Base-by-base conservation (phyloP, 2,888 invertebrate species). In the Acanthopleura granulata region DNA sequence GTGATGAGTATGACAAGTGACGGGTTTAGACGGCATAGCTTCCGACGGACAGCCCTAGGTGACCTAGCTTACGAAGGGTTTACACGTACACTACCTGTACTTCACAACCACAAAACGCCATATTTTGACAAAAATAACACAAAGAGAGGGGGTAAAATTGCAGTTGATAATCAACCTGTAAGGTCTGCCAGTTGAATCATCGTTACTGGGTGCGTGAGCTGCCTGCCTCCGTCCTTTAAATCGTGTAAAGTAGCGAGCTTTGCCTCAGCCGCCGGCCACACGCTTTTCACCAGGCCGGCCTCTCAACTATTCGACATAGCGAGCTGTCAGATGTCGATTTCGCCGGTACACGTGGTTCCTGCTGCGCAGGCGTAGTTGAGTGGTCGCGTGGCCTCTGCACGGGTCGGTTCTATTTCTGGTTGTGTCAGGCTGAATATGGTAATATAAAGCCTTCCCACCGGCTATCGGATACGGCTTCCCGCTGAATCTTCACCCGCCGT, bases 341-440 rank as follows among this genome's bases (percentile, higher is more conserved):
- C 66, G 66, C 66, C 66, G 66, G 66, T 66, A 66, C 66, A 66
- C 66, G 66, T 66, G 66, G 66, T 66, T 66, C 66, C 66, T 66
- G 29, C 66, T 27, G 66, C 29, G 29, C 66, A 22, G 18, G 66
- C 66, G 66, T 25, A 27, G 29, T 66, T 22, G 15, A 27, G 66
- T 66, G 66, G 66, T 66, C 66, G 66, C 66, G 66, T 66, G 66
- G 66, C 66, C 25, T 27, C 25, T 66, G 25, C 16, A 15, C 66
- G 66, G 16, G 29, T 66, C 66, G 29, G 29, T 57, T 66, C 66
- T 66, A 66, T 66, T 66, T 66, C 29, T 6, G 66, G 22, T 27
- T 57, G 22, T 66, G 22, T 27, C 29, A 25, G 66, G 25, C 66
- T 66, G 29, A 27, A 66, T 66, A 66, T 66, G 66, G 66, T 66